Evolutionary conservation across 2,888 invertebrate genomes (phyloP).

Genomic region (Lasioglossum malachurum): DNA sequence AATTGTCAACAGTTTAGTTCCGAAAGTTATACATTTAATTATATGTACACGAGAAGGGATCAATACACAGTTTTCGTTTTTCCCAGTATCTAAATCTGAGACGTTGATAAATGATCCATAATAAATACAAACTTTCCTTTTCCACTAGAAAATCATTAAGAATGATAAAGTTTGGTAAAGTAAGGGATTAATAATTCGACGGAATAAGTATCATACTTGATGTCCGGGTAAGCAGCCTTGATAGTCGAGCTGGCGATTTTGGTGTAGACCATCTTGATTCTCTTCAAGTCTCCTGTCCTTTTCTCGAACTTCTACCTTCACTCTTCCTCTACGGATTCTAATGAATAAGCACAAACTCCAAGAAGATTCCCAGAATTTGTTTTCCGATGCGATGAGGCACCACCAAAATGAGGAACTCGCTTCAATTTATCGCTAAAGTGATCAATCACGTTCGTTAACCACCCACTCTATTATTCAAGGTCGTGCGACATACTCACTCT

Average conservation of each 20-base stretch:
- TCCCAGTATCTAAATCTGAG: too few species aligned
- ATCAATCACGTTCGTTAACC: neutral
- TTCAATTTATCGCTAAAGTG: neutral
- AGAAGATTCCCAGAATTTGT: slow-evolving; percentile 54
- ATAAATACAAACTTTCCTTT: neutral
- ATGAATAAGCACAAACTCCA: slow-evolving; percentile 53
- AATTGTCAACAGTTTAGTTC: too few species aligned
- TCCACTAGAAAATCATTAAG: neutral
- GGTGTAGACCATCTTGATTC: slow-evolving; percentile 77
- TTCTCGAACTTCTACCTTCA: neutral
- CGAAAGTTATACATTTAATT: too few species aligned
- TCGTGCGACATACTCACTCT: slow-evolving; percentile 84
- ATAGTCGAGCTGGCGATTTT: slow-evolving; percentile 68
- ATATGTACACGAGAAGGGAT: too few species aligned
- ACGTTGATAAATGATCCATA: too few species aligned
- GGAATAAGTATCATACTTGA: slow-evolving; percentile 69
- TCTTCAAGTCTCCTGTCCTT: neutral
- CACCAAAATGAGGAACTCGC: slow-evolving; percentile 26
- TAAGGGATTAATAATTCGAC: neutral
- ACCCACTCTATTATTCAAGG: neutral
- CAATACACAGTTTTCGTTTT: too few species aligned
- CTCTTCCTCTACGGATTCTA: neutral
- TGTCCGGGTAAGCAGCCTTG: slow-evolving; percentile 76
- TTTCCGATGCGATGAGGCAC: slow-evolving; percentile 57
- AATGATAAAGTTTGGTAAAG: neutral